Percentiles rank a stretch among this genome's conserved stretches.
Conservation (phyloP, 2,113 vertebrate genomes). For the Vidua macroura region DNA sequence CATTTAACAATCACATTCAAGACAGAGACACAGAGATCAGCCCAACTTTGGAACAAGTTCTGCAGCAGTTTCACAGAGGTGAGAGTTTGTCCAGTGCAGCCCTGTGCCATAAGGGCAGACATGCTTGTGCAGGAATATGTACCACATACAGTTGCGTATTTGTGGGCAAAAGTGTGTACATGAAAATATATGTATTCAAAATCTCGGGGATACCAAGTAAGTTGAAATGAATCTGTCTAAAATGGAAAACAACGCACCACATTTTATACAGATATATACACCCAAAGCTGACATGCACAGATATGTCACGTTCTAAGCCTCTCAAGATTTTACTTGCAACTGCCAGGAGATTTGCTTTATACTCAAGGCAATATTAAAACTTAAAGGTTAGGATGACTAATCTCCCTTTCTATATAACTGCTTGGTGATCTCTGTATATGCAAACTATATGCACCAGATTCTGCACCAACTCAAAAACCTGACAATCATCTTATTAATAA, state of each 20-base stretch:
- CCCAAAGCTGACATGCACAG: not conserved
- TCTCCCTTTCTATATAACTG: not conserved
- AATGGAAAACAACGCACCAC: fast-evolving
- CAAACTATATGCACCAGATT: not conserved
- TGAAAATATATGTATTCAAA: not conserved
- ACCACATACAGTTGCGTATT: not conserved
- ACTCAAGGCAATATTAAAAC: not conserved
- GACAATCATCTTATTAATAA: not conserved
- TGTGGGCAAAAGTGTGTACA: not conserved
- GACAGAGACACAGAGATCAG: not conserved
- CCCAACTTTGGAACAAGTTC: not conserved
- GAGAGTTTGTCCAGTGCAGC: not conserved
- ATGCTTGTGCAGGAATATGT: not conserved
- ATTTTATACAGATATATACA: not conserved
- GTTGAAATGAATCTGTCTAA: not conserved
- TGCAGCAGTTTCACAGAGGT: not conserved
- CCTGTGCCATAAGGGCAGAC: not conserved
- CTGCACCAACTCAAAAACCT: not conserved
- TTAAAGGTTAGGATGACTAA: not conserved
- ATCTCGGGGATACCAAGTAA: not conserved
- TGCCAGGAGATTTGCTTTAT: not conserved
- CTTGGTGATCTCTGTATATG: not conserved
- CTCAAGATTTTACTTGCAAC: not conserved
- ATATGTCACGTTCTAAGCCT: not conserved
- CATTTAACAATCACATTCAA: not conserved